phyloP scores from a whole-genome alignment of 2,888 invertebrate genomes.

The Gisinianus flammeolus region DNA sequence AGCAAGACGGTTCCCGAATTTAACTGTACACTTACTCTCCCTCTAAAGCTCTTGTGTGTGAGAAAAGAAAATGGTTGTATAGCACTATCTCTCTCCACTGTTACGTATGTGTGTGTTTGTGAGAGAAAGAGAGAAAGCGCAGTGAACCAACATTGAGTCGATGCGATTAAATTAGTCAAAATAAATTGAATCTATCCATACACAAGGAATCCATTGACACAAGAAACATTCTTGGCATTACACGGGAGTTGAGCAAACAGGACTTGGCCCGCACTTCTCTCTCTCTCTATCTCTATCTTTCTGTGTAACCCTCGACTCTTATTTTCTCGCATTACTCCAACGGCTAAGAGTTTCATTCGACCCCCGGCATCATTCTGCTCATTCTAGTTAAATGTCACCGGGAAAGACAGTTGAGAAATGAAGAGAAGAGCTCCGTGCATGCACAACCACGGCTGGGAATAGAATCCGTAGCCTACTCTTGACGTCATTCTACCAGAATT shows the following conservation, averaged over 20 bases:
- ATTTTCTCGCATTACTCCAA: background rate
- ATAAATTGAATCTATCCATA: constrained; percentile 55
- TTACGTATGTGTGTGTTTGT: background rate
- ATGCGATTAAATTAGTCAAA: constrained; percentile 59
- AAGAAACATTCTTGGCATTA: constrained; percentile 53
- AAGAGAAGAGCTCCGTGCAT: constrained; percentile 46
- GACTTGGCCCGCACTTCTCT: constrained; percentile 22
- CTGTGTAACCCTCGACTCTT: background rate
- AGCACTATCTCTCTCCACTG: background rate
- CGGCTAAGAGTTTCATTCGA: constrained; percentile 22
- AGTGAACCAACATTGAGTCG: constrained; percentile 50
- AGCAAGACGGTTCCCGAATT: background rate
- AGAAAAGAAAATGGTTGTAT: background rate
- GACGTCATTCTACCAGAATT: constrained; percentile 3
- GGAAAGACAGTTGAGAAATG: constrained; percentile 55
- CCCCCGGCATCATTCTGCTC: constrained; percentile 20
- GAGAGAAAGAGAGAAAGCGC: constrained; percentile 36
- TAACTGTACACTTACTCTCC: background rate
- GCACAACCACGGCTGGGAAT: constrained; percentile 39
- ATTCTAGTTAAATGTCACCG: constrained; percentile 36
- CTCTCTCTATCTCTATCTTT: constrained; percentile 13
- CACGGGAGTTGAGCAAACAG: constrained; percentile 53
- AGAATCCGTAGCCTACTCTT: background rate
- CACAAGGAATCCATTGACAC: constrained; percentile 53
- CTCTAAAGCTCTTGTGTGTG: background rate